Percentiles rank a stretch among this genome's conserved stretches.
These are phyloP conservation scores for Sarcophaga variegata DNA, from an alignment of 2,888 invertebrate species.

Conservation along the genomic window DNA sequence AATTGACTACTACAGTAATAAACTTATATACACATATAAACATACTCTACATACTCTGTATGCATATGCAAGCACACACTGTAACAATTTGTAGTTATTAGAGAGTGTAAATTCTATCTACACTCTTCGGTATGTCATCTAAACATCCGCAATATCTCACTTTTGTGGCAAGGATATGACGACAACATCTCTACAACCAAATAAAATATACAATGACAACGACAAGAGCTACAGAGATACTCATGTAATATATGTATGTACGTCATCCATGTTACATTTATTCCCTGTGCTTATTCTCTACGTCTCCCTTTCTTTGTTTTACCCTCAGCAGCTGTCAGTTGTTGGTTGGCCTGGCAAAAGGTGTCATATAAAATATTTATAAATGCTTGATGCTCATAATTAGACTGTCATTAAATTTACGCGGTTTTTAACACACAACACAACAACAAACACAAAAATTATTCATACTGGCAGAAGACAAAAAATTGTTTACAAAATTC, in stretches of 20 bases:
- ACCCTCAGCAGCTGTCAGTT: conserved; percentile 41
- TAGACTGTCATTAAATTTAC: conserved; percentile 69
- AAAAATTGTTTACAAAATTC: not conserved
- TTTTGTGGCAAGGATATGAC: conserved; percentile 15
- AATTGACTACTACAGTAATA: conserved; percentile 25
- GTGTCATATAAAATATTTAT: conserved; percentile 69
- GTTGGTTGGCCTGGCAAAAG: conserved; percentile 49
- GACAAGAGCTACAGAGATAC: not conserved
- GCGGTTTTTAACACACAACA: conserved; percentile 52
- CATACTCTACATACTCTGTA: not conserved
- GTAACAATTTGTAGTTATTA: not conserved
- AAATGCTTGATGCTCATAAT: conserved; percentile 68
- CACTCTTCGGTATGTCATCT: conserved; percentile 27
- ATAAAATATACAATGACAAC: not conserved
- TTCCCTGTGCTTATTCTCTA: not conserved
- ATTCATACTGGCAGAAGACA: not conserved
- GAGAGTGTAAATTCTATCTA: not conserved
- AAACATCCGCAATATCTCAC: conserved; percentile 60
- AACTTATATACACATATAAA: not conserved
- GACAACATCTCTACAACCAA: not conserved
- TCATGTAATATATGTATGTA: not conserved
- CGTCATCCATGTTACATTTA: not conserved
- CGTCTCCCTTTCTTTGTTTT: not conserved
- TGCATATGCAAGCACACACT: not conserved
- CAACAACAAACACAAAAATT: not conserved